Evolutionary conservation across 35 echinoderm and acorn worm species (phyloP), one percentile per base, ranked within the genome.

Genomic region (Patiria miniata): DNA sequence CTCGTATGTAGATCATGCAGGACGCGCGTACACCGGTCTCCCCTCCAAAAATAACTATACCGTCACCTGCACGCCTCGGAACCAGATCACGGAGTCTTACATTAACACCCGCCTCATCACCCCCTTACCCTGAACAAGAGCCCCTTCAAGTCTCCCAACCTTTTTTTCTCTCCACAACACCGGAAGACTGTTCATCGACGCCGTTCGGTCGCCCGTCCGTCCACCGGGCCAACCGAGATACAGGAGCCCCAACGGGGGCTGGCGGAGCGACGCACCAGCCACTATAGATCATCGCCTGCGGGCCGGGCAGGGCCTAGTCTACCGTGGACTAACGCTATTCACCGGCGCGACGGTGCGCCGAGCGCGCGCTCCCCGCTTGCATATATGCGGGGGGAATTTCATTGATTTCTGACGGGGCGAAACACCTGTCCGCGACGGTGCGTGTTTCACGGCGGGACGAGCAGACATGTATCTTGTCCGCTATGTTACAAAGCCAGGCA

Each of bases 301-400:
- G 65, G 21, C 65, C 65, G 65, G 21, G 65, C 65, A 18, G 65
- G 42, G 65, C 65, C 65, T n/a, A 73, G 23, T 73, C 26, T 73
- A 73, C 65, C 65, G 65, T 73, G 8, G 65, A 10, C 65, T 73
- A 73, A 73, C 65, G 65, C 65, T 73, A 73, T 73, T 73, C 65
- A 73, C 21, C 65, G 30, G 65, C 34, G 65, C 19, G 26, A 34
- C 34, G 65, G 65, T 73, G 34, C n/a, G n/a, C 21, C 65, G 65
- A 34, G 65, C 26, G 34, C 19, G 65, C 1, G 42, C 65, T 73
- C 65, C 65, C 34, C 65, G 42, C 42, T 47, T 47, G n/a, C n/a
- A n/a, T 73, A 10, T 10, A 73, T 26, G 65, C 65, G 65, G 65
- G 26, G 65, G n/a, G n/a, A n/a, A 34, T 26, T 32, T 73, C 65